phyloP scores from a whole-genome alignment of 2,888 invertebrate species.

The Thymelicus acteon region DNA sequence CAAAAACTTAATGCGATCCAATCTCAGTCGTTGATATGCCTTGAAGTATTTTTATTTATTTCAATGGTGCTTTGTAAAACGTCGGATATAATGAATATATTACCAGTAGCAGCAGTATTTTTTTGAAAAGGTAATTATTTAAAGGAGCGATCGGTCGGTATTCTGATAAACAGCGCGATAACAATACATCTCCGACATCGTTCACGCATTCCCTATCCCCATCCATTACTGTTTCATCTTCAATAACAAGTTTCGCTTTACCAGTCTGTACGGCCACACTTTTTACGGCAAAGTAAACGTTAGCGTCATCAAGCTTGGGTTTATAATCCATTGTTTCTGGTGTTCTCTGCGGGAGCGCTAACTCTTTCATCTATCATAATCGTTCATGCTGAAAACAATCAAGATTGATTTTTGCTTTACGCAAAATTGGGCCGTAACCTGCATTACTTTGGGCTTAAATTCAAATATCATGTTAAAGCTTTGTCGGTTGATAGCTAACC shows the following conservation, averaged over 20 bases:
- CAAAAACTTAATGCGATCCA: conserved; percentile 55
- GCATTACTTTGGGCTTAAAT: conserved; percentile 50
- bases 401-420: conserved; percentile 74
- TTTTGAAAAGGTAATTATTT: conserved; percentile 82
- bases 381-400: conserved; percentile 85
- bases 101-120: conserved; percentile 79
- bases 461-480: conserved; percentile 48
- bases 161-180: conserved; percentile 82
- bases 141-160: conserved; percentile 79
- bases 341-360: conserved; percentile 80
- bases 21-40: conserved; percentile 58
- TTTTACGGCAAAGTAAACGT: conserved; percentile 55
- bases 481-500: conserved; percentile 80
- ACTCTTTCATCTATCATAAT: conserved; percentile 86
- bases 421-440: conserved; percentile 53
- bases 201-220: conserved; percentile 83
- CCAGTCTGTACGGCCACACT: conserved; percentile 54
- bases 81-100: conserved; percentile 83
- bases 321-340: conserved; percentile 54
- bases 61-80: conserved; percentile 77
- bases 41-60: conserved; percentile 79
- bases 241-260: conserved; percentile 78
- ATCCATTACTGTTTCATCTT: conserved; percentile 84
- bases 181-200: conserved; percentile 82
- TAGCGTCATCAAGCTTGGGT: conserved; percentile 57